Evolutionary conservation across 2,113 vertebrate genomes (phyloP).

Genomic region (Spermophilus dauricus): DNA sequence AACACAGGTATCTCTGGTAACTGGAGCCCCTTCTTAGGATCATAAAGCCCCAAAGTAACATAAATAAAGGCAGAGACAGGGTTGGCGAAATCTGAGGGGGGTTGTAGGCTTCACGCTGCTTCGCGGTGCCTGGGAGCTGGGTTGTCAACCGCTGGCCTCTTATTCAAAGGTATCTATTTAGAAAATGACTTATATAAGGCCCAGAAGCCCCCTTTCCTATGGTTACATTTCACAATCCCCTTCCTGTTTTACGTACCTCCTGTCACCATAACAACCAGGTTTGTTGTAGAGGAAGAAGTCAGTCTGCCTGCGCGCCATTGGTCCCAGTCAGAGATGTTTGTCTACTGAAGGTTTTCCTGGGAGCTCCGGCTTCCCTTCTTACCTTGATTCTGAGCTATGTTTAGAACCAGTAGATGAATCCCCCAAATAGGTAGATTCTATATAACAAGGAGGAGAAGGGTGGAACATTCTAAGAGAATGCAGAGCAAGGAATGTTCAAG

Average conservation of each 20-base stretch:
- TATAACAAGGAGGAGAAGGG: conserved; percentile 13
- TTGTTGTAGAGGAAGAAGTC: neutral
- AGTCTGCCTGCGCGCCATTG: neutral
- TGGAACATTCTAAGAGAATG: conserved; percentile 23
- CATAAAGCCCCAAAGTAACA: neutral
- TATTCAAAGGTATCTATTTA: neutral
- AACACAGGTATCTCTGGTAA: neutral
- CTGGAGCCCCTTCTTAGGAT: neutral
- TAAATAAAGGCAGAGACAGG: neutral
- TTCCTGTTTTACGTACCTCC: neutral
- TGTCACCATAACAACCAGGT: neutral
- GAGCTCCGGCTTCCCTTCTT: neutral
- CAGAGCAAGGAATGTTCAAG: neutral
- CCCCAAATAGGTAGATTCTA: neutral
- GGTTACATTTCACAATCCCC: neutral
- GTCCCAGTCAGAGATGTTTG: neutral
- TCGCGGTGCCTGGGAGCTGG: neutral
- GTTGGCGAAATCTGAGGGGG: neutral
- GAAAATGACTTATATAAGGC: neutral
- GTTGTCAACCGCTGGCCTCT: neutral
- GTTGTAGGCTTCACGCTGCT: neutral
- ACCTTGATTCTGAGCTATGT: neutral
- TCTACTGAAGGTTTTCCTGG: neutral
- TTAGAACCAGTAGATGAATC: neutral
- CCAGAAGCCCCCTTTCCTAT: neutral